A percentile compares a stretch with the other conserved stretches of the same genome.
Evolutionary conservation across 2,888 invertebrate species (phyloP).

Genomic region (Caenorhabditis panamensis): DNA sequence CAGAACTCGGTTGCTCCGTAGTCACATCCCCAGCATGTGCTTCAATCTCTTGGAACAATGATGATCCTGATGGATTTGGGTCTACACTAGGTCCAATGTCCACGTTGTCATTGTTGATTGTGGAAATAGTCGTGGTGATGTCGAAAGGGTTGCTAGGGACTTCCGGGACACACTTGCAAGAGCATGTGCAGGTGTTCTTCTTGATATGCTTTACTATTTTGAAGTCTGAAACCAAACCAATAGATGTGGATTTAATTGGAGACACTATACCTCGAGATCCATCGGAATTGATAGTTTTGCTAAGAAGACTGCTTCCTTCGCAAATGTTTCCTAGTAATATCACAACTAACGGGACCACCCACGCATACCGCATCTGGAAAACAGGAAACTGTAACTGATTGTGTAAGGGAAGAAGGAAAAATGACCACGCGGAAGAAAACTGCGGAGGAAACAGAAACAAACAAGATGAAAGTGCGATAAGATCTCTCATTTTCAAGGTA

Average conservation of each 20-base stretch:
- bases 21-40: constrained; percentile 36
- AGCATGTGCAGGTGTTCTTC: constrained; percentile 66
- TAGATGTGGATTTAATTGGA: background rate
- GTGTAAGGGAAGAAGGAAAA: constrained; percentile 11
- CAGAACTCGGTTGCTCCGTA: constrained; percentile 1
- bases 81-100: constrained; percentile 65
- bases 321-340: constrained; percentile 8
- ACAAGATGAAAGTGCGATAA: constrained; percentile 46
- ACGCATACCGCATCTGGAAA: constrained; percentile 55
- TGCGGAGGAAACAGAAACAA: constrained; percentile 5
- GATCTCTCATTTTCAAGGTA: constrained; percentile 52
- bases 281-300: constrained; percentile 68
- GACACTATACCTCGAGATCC: constrained; percentile 62
- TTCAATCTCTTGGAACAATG: constrained; percentile 62
- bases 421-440: constrained; percentile 9
- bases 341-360: constrained; percentile 32
- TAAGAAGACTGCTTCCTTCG: constrained; percentile 57
- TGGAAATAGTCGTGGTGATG: constrained; percentile 22
- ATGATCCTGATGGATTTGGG: constrained; percentile 62
- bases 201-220: constrained; percentile 69
- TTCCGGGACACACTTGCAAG: constrained; percentile 68
- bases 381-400: background rate
- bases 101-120: constrained; percentile 64
- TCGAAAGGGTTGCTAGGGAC: constrained; percentile 50
- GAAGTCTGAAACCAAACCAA: constrained; percentile 61